Base-by-base conservation (phyloP, 2,113 vertebrate genomes). In the Amia ocellicauda region DNA sequence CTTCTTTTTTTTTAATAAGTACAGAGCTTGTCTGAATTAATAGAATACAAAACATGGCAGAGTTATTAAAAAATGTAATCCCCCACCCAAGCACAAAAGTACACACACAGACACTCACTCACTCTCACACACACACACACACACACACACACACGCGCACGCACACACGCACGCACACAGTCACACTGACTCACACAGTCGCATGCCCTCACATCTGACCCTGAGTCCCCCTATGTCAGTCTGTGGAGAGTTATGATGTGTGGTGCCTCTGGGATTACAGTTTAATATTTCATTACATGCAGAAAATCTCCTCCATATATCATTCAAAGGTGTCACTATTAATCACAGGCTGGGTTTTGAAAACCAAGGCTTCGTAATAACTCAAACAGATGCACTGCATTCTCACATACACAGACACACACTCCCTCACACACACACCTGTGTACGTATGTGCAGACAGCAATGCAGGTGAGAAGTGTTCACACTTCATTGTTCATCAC, bases 261-360 rank as follows among this genome's bases (percentile, higher is more conserved):
- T 79, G 79, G 75, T 83, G 78, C 80, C 74, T 67, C 76, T 70
- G 4, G 77, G 85, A 87, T 88, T 86, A 86, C 70, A 68, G 77
- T 78, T 78, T 81, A 87, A 87, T 85, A 88, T 89, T 86, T 89
- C 83, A 89, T 89, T 85, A 82, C 80, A 85, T 74, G 80, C 75
- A 77, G 76, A 85, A 82, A 85, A 81, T 80, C 74, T 70, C 41
- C 76, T 79, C 71, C 70, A 70, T 87, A 77, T 78, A 78, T 74
- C 73, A 78, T 68, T 74, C 68, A 61, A 27, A 74, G 80, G 80
- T 85, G 70, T 80, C 73, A 76, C 76, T 78, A 85, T 87, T 84
- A 83, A 85, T 90, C 86, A 85, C 59, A 51, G 45, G 61, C 43
- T 53, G 63, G 42, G 60, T n/a, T 71, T 64, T 67, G 63, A 73